phyloP scores from a whole-genome alignment of 2,113 vertebrate species.

The Morone saxatilis region DNA sequence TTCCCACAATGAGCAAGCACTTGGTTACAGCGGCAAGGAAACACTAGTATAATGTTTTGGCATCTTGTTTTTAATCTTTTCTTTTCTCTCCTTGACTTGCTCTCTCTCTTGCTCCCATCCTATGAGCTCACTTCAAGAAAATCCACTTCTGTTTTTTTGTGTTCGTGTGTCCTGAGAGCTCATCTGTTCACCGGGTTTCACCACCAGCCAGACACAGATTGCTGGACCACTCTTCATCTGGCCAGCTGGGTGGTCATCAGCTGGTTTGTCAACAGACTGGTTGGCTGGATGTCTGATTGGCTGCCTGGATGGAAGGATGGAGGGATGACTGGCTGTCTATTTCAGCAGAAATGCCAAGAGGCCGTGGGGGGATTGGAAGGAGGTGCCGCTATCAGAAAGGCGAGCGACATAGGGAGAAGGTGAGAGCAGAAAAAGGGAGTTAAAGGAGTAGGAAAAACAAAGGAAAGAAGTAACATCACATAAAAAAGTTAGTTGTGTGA shows the following conservation, averaged over 20 bases:
- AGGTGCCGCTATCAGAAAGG: not conserved
- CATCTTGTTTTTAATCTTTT: conserved; percentile 30
- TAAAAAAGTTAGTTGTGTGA: not conserved
- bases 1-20: no score
- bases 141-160: conserved; percentile 42
- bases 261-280: conserved; percentile 5
- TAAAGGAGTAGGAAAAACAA: not conserved
- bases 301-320: conserved; percentile 19
- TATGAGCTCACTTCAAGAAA: conserved; percentile 48
- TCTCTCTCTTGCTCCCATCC: not conserved
- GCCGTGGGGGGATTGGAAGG: conserved; percentile 14
- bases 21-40: no score
- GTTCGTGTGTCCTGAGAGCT: conserved; percentile 56
- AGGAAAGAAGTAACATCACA: conserved; percentile 12
- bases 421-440: conserved; percentile 7
- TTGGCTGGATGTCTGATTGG: conserved; percentile 20
- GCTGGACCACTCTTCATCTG: conserved; percentile 15
- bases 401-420: not conserved
- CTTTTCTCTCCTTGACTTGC: conserved; percentile 2
- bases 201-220: conserved; percentile 24
- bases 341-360: conserved; percentile 25
- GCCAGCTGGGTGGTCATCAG: conserved; percentile 40
- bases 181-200: conserved; percentile 50
- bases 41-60: no score
- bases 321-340: conserved; percentile 3